Evolutionary conservation across 1,140 invertebrate species (phyloP), one percentile per base, ranked within the genome.

Genomic region (Marisa cornuarietis): DNA sequence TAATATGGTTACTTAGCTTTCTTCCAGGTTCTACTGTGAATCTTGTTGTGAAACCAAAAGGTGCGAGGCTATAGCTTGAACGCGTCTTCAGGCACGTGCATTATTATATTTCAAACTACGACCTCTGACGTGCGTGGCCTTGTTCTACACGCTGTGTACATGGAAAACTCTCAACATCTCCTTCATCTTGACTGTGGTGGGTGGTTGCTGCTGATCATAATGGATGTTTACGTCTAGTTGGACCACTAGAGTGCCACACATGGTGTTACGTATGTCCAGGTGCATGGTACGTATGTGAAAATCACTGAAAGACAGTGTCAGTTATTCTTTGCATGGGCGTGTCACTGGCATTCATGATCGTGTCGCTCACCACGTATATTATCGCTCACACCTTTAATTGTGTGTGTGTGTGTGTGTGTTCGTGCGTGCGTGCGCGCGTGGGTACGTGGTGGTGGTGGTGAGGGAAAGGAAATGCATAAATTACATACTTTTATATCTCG

Each of bases 321-420:
- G 18, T 63, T 20, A 18, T 63, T 20, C 7, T 63, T n/a, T 63
- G 7, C n/a, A 18, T 20, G 62, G 18, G n/a, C 3, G 62, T 18
- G 4, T 18, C 18, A 18, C 4, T 63, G 62, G 18, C 62, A 18
- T n/a, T n/a, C n/a, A n/a, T n/a, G n/a, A 20, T 18, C 7, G 7
- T 18, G 62, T 63, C 62, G n/a, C 18, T 63, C n/a, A 63, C 2
- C 18, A 20, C 4, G 18, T 63, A 63, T 63, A 20, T 20, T 63
- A n/a, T 63, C 18, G 3, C n/a, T 63, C 62, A 63, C 9, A 6
- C 9, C 10, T 71, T 8, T 71, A n/a, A 0, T 9, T 71, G 68
- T 31, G 68, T 71, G 68, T 31, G 68, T 71, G 68, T 8, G 68
- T 71, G 10, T 24, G 68, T 71, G 68, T 31, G 68, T 71, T n/a